These are phyloP conservation scores for Ptilonorhynchus violaceus DNA, from an alignment of 2,113 vertebrate genomes.

Conservation along the genomic window DNA sequence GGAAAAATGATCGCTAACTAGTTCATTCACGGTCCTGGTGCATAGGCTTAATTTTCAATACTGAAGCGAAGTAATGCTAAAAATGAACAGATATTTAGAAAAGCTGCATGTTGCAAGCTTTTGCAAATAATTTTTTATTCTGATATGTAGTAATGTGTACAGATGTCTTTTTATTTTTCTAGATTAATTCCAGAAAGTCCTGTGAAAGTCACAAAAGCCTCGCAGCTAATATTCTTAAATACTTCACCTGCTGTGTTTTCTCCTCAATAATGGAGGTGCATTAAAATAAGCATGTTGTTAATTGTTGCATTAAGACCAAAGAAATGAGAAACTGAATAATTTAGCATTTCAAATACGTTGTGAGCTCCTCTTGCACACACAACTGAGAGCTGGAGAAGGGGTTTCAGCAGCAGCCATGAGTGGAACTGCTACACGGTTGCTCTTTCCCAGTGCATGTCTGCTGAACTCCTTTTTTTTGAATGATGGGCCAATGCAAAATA, in stretches of 20 bases:
- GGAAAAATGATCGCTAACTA: not conserved
- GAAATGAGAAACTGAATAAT: not conserved
- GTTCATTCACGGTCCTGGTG: not conserved
- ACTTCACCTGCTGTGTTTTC: not conserved
- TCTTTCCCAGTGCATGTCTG: not conserved
- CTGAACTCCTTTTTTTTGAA: not conserved
- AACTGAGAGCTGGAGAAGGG: not conserved
- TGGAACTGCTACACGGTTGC: accelerated
- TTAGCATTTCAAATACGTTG: not conserved
- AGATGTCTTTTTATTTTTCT: slow-evolving; percentile 26
- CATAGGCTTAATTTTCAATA: slow-evolving; percentile 21
- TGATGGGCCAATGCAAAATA: not conserved
- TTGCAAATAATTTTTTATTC: slow-evolving; percentile 12
- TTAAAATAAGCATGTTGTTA: not conserved
- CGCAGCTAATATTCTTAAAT: not conserved
- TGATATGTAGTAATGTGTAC: not conserved
- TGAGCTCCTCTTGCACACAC: not conserved
- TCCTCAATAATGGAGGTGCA: not conserved
- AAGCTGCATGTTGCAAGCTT: not conserved
- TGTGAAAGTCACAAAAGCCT: not conserved
- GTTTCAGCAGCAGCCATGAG: accelerated
- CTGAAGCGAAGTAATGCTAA: not conserved
- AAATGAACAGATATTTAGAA: slow-evolving; percentile 4
- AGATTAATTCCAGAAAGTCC: slow-evolving; percentile 1
- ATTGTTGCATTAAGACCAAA: not conserved